Evolutionary conservation across 2,888 invertebrate species (phyloP).

Genomic region (Perdita meconis): DNA sequence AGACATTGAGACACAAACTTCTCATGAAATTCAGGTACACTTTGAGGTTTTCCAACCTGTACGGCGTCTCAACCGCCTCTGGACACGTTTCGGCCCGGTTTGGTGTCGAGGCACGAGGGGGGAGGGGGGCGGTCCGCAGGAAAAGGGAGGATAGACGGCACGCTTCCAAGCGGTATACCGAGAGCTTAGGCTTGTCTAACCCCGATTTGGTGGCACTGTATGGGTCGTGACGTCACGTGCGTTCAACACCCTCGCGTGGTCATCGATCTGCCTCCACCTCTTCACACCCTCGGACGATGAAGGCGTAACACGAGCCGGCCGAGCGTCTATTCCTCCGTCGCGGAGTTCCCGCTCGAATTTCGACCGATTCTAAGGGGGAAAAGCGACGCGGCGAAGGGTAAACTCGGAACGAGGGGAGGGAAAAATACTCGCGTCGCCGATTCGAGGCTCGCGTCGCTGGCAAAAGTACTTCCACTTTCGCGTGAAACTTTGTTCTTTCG

Average conservation of each 20-base stretch:
- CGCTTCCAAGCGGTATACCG: slow-evolving; percentile 30
- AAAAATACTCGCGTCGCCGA: slow-evolving; percentile 8
- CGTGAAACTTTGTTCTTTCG: slow-evolving; percentile 46
- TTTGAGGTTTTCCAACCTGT: no score
- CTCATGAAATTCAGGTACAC: no score
- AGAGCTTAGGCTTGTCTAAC: slow-evolving; percentile 64
- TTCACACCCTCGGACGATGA: slow-evolving; percentile 52
- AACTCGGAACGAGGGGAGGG: neutral
- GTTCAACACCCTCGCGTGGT: slow-evolving; percentile 62
- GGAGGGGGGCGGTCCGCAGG: slow-evolving; percentile 19
- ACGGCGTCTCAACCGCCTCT: no score
- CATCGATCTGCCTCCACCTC: slow-evolving; percentile 63
- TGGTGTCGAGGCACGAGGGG: no score
- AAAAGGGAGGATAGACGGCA: slow-evolving; percentile 8
- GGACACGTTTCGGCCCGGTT: slow-evolving; percentile 52
- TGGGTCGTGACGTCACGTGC: slow-evolving; percentile 65
- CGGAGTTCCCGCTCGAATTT: no score
- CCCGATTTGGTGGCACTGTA: slow-evolving; percentile 60
- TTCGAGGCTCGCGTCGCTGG: slow-evolving; percentile 7
- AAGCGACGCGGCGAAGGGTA: slow-evolving; percentile 17
- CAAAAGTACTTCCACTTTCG: slow-evolving; percentile 36
- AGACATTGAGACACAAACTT: no score
- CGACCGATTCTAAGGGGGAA: no score
- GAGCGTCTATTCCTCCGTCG: slow-evolving; percentile 56
- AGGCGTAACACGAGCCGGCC: slow-evolving; percentile 59